These are phyloP conservation scores for human DNA, from an alignment of 2,113 vertebrate species.

Conservation along the genomic window DNA sequence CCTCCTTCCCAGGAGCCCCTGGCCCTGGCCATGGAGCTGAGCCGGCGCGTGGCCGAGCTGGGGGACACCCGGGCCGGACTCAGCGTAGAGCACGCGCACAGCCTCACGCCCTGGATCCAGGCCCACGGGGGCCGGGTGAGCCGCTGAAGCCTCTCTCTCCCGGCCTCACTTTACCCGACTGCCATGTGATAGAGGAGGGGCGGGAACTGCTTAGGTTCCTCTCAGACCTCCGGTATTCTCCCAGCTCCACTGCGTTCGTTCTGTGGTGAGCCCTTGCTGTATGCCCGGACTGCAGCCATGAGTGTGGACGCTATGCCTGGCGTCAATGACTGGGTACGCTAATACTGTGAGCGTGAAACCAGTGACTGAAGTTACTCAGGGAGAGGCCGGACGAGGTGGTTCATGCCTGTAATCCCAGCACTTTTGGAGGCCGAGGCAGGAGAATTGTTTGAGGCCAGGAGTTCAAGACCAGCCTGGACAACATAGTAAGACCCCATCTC, in stretches of 20 bases:
- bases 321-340: not conserved
- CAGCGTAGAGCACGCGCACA: slow-evolving; percentile 83
- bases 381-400: too few relatives aligned
- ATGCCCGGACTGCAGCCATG: not conserved
- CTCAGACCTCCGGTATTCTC: not conserved
- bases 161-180: not conserved
- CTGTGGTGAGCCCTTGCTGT: not conserved
- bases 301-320: not conserved
- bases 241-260: not conserved
- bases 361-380: too few relatives aligned
- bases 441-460: too few relatives aligned
- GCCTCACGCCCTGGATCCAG: slow-evolving; percentile 83
- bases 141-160: not conserved
- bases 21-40: slow-evolving; percentile 84
- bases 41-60: slow-evolving; percentile 76
- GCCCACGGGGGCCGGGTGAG: slow-evolving; percentile 84
- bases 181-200: not conserved
- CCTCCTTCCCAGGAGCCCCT: slow-evolving; percentile 71
- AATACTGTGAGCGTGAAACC: too few relatives aligned
- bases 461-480: too few relatives aligned
- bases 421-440: too few relatives aligned
- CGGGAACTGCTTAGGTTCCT: not conserved
- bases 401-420: too few relatives aligned
- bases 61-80: slow-evolving; percentile 77
- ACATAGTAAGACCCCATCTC: too few relatives aligned